phyloP scores from a whole-genome alignment of 2,797 vertebrate species.

The Morelia viridis region DNA sequence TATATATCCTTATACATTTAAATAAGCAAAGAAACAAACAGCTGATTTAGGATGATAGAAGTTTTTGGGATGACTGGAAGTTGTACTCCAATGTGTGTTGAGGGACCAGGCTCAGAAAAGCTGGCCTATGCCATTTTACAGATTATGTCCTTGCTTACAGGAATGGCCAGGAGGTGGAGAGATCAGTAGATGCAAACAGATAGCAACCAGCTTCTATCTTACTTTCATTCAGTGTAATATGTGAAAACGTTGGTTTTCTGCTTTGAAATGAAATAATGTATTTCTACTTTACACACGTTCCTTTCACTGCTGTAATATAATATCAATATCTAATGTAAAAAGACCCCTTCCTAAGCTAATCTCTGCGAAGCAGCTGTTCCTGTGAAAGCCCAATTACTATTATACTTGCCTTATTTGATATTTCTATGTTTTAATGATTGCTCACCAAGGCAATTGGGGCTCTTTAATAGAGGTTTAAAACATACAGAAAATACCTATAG shows the following conservation, averaged over 20 bases:
- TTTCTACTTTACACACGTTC: conserved; percentile 34
- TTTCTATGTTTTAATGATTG: conserved; percentile 40
- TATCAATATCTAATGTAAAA: conserved; percentile 29
- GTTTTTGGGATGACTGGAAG: not conserved
- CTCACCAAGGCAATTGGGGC: conserved; percentile 29
- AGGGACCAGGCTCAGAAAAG: not conserved
- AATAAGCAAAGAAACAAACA: not conserved
- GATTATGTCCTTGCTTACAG: not conserved
- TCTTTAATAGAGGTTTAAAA: conserved; percentile 50
- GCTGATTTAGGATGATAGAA: not conserved
- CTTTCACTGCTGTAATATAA: conserved; percentile 50
- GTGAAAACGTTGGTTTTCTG: not conserved
- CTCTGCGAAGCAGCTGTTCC: conserved; percentile 44
- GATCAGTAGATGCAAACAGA: not conserved
- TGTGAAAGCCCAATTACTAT: conserved; percentile 46
- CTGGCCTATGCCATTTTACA: not conserved
- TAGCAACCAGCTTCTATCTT: not conserved
- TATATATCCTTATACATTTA: not conserved
- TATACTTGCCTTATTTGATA: conserved; percentile 53
- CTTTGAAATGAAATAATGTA: conserved; percentile 44
- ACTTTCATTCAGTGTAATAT: not conserved
- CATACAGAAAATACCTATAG: conserved; percentile 25
- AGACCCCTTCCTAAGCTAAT: conserved; percentile 40
- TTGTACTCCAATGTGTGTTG: not conserved
- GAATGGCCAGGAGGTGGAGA: not conserved